These are phyloP conservation scores for Amazonetta brasiliensis DNA, from an alignment of 2,797 vertebrate genomes.

Conservation along the genomic window DNA sequence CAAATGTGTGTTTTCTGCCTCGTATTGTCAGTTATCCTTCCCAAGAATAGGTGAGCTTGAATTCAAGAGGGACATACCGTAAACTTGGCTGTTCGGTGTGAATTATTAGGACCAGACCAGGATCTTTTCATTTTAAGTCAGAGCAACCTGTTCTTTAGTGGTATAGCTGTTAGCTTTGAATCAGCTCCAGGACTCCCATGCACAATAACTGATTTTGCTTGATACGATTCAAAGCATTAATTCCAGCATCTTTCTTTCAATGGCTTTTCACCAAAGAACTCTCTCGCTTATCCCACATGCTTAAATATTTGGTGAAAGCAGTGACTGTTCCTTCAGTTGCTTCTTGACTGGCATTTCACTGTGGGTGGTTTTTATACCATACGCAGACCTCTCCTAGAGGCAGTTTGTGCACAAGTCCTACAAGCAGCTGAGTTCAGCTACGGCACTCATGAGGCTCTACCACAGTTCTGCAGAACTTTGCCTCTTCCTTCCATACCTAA, in stretches of 20 bases:
- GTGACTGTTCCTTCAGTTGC: constrained; percentile 1
- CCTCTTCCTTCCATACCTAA: background rate
- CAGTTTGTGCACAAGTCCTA: background rate
- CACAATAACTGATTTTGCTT: background rate
- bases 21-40: background rate
- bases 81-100: background rate
- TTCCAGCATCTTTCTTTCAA: background rate
- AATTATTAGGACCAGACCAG: background rate
- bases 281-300: constrained; percentile 4
- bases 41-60: background rate
- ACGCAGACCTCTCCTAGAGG: background rate
- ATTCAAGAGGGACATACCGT: background rate
- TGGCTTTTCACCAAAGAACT: background rate
- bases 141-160: background rate
- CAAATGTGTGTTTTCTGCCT: background rate
- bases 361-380: background rate
- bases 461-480: background rate
- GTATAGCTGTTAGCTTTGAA: background rate
- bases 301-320: constrained; percentile 24
- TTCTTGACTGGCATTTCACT: background rate
- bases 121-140: background rate
- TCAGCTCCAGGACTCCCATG: background rate
- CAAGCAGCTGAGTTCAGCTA: background rate
- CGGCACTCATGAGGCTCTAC: background rate
- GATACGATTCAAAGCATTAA: background rate